These are phyloP conservation scores for Gnathonemus echidnorhynchus DNA, from an alignment of 2,113 vertebrate genomes.

Conservation along the genomic window DNA sequence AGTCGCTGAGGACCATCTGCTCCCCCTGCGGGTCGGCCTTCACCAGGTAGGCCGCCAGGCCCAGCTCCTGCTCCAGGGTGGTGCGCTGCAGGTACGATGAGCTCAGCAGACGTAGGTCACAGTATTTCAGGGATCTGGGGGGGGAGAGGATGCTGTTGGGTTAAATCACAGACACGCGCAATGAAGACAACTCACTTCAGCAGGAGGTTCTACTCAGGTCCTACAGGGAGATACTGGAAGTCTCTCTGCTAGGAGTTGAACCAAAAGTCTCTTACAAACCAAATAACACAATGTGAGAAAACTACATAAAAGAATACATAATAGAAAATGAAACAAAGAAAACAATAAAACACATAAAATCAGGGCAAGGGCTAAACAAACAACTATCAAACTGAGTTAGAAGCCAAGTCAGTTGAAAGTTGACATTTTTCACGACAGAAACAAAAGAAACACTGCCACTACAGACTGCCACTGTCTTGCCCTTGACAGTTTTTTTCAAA, in stretches of 20 bases:
- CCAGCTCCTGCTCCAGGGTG: conserved; percentile 87
- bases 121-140: conserved; percentile 86
- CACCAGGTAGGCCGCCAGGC: conserved; percentile 85
- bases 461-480: too few species aligned
- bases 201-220: background rate
- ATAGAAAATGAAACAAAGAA: too few species aligned
- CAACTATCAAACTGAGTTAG: too few species aligned
- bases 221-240: background rate
- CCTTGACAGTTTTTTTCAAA: background rate
- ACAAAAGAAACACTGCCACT: too few species aligned
- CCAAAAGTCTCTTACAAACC: too few species aligned
- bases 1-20: conserved; percentile 62
- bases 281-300: too few species aligned
- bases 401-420: too few species aligned
- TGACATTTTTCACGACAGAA: too few species aligned
- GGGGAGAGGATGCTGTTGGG: conserved; percentile 3
- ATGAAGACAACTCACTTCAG: background rate
- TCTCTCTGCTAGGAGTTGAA: background rate
- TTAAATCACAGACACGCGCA: background rate
- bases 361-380: too few species aligned
- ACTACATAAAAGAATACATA: too few species aligned
- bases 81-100: conserved; percentile 84
- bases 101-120: conserved; percentile 87
- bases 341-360: too few species aligned
- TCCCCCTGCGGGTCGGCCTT: conserved; percentile 61